Evolutionary conservation across 1,140 invertebrate genomes (phyloP), one percentile per base, ranked within the genome.

Genomic region (Melitaea cinxia): DNA sequence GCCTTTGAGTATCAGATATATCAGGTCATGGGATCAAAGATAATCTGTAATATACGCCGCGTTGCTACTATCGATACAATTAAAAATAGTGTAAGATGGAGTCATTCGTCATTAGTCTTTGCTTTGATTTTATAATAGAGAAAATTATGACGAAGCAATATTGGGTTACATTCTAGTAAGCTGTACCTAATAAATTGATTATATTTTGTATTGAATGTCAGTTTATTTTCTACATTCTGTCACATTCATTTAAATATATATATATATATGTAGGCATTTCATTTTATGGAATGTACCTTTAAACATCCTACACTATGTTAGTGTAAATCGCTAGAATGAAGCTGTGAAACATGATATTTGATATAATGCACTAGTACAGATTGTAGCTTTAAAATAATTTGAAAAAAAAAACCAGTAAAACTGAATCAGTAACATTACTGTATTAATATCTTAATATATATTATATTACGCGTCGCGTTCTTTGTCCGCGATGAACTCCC

Each of bases 241-340:
- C n/a, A 71, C 24, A 56, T 57, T 57, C 74, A 73, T 63, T 21
- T 39, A 17, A n/a, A 35, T 26, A 57, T 45, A 33, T 10, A 33
- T 28, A 33, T 33, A 9, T 33, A 1, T 33, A 10, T 33, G 30
- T 33, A 33, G 7, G 7, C 30, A 33, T 33, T 33, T 33, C 30
- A 33, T 10, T 9, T 33, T 33, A 6, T 10, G 30, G 12, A 33
- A 33, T n/a, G 30, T 10, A 33, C 6, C 30, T 33, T 10, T 33
- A 33, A 33, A 33, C 30, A 33, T 33, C 30, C 30, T 33, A 33
- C 30, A 33, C 3, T 33, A 33, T 33, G 30, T 33, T 33, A 33
- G 12, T 7, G 6, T 33, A 33, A 33, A 33, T 33, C 30, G 30
- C 30, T 33, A 33, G 30, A 33, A 33, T 33, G 30, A 33, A 33